These are phyloP conservation scores for Pogonocherus hispidulus DNA, from an alignment of 2,888 invertebrate species.

Conservation along the genomic window DNA sequence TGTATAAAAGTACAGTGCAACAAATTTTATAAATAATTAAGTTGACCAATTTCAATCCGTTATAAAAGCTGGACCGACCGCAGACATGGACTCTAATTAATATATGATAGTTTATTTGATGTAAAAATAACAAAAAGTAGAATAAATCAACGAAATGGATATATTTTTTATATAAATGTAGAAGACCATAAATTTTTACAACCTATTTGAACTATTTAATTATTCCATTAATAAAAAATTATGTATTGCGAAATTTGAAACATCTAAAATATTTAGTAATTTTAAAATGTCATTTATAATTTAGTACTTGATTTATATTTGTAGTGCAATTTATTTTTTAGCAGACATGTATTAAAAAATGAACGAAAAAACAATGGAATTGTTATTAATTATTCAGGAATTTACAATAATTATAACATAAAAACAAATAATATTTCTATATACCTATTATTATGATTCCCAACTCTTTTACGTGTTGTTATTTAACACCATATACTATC, in stretches of 20 bases:
- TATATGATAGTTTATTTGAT: slow-evolving; percentile 45
- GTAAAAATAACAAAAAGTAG: slow-evolving; percentile 40
- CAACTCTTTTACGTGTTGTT: too few species aligned
- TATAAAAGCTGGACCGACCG: slow-evolving; percentile 49
- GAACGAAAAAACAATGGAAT: not conserved
- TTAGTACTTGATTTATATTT: slow-evolving; percentile 11
- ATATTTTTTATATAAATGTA: slow-evolving; percentile 25
- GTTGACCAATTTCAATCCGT: slow-evolving; percentile 52
- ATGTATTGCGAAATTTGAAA: slow-evolving; percentile 28
- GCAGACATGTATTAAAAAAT: not conserved
- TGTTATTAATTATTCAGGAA: not conserved
- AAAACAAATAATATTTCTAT: not conserved
- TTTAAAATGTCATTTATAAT: slow-evolving; percentile 29
- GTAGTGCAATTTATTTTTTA: slow-evolving; percentile 2
- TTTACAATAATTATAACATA: not conserved
- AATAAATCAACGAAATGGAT: slow-evolving; percentile 34
- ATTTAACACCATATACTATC: too few species aligned
- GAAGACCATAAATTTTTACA: slow-evolving; percentile 53
- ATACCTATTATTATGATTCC: too few species aligned
- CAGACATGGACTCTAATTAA: slow-evolving; percentile 51
- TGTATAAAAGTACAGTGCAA: slow-evolving; percentile 47
- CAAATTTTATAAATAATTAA: slow-evolving; percentile 55
- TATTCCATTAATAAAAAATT: slow-evolving; percentile 56
- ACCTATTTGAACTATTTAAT: slow-evolving; percentile 50
- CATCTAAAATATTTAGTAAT: slow-evolving; percentile 23